A percentile compares a stretch with the other conserved stretches of the same genome.
Evolutionary conservation across 2,888 invertebrate species (phyloP).

Genomic region (Epiblema foenella): DNA sequence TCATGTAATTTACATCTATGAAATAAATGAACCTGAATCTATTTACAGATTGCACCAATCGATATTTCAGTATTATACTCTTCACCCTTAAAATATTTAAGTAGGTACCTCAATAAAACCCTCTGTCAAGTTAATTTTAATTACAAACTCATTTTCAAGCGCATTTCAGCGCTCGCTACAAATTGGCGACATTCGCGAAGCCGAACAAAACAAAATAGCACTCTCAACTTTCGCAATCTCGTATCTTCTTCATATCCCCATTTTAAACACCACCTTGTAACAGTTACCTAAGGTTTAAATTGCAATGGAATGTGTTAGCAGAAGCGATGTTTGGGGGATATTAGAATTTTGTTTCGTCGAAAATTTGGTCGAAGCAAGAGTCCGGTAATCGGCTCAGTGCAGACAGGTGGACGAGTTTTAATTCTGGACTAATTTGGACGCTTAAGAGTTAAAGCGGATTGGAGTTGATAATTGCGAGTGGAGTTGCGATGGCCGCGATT

Average conservation of each 20-base stretch:
- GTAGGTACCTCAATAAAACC: neutral
- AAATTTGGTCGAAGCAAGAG: slow-evolving; percentile 4
- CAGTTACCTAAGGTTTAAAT: neutral
- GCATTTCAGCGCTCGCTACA: slow-evolving; percentile 6
- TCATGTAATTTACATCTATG: no score
- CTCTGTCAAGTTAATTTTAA: slow-evolving; percentile 25
- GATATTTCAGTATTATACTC: neutral
- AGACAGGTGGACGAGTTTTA: slow-evolving; percentile 63
- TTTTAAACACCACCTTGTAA: neutral
- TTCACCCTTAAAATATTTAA: neutral
- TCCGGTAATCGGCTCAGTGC: slow-evolving; percentile 75
- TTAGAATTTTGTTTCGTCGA: slow-evolving; percentile 17
- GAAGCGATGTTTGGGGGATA: neutral
- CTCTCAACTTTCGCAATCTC: neutral
- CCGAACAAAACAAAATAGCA: slow-evolving; percentile 26
- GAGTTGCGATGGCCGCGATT: slow-evolving; percentile 16
- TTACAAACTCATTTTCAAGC: slow-evolving; percentile 26
- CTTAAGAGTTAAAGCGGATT: slow-evolving; percentile 75
- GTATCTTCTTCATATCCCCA: neutral
- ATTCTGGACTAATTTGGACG: slow-evolving; percentile 75
- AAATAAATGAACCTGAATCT: no score
- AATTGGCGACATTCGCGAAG: slow-evolving; percentile 25
- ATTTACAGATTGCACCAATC: neutral
- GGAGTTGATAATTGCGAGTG: slow-evolving; percentile 70
- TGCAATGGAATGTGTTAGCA: neutral